Evolutionary conservation across 2,797 vertebrate genomes (phyloP), one percentile per base, ranked within the genome.

Genomic region (Clarias laeviceps): DNA sequence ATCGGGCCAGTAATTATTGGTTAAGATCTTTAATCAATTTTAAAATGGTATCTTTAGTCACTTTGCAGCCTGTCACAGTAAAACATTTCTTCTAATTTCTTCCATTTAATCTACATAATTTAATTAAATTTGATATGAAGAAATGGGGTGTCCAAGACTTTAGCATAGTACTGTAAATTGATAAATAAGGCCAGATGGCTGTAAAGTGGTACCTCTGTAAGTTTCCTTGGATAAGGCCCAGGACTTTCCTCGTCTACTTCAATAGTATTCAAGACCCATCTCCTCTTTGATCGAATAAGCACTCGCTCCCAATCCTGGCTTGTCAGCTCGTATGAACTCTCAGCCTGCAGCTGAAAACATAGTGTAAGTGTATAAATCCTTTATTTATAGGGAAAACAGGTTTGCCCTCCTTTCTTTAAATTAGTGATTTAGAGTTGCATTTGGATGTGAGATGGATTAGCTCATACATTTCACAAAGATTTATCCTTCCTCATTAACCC

Each of bases 261-360:
- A 81, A 97, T 89, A 0, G 95, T 96, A n/a, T 94, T 95, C 82
- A 97, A 87, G 68, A 97, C 83, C 97, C 97, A 97, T 87, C 95
- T 91, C 91, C 96, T 96, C 91, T 97, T 97, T 64, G 91, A 86
- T 24, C 94, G 91, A 17, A 11, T 34, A 12, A 97, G 91, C 68
- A 93, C 80, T 22, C 54, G 45, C 11, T 94, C 92, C 95, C 95
- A 86, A 76, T 3, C 62, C 57, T 37, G 9, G 56, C 40, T 11
- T 4, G 32, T 37, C 24, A 32, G 57, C 18, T 64, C n/a, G 0
- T 37, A 68, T 12, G 78, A 27, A 24, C 27, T 73, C 40, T 65
- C 29, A 0, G 12, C 15, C 78, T 29, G 57, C 14, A 74, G 29
- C 78, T 81, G 77, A 34, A 15, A 59, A 85, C 9, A 45, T 45